Evolutionary conservation across 2,888 invertebrate genomes (phyloP), one percentile per base, ranked within the genome.

Genomic region (Beris morrisii): DNA sequence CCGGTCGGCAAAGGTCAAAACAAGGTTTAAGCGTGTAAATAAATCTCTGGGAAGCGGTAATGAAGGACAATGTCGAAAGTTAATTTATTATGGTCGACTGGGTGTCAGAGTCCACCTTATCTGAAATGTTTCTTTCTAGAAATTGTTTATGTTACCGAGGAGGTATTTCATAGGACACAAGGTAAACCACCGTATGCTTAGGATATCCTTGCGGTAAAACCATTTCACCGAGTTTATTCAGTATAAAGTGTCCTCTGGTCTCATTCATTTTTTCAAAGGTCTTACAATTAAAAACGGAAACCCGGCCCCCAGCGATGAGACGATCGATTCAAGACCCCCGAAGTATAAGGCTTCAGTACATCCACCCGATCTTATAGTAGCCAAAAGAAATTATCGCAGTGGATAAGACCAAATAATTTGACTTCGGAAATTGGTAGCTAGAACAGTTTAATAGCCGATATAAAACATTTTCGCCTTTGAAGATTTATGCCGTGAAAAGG

Each of bases 401-500:
- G 58, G 58, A 59, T 59, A 59, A 59, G 58, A 59, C 58, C 58
- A 44, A 59, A 43, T 59, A 59, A 59, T 59, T 59, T 59, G 58
- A 59, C 58, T 59, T 59, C 46, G 58, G 58, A 59, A 59, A 59
- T 46, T 59, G 58, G 58, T 46, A 31, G 12, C 45, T 48, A 48
- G 58, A 48, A 67, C 64, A 64, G 55, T 67, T 67, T 67, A 64
- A 67, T 57, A 58, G 58, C 53, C 46, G 46, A 57, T 57, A 64
- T 67, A 67, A 67, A 67, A 63, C 67, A 67, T 67, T 67, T 65
- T 67, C 67, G 54, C 64, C 55, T 64, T 57, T 30, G 54, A n/a
- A 9, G 38, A 38, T 3, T 38, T 38, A 38, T 38, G 38, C 38
- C 9, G 3, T 38, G 38, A 38, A 38, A 38, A 5, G 9, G 38